Conservation (phyloP, 2,888 invertebrate species). For the Hypsopygia costalis region DNA sequence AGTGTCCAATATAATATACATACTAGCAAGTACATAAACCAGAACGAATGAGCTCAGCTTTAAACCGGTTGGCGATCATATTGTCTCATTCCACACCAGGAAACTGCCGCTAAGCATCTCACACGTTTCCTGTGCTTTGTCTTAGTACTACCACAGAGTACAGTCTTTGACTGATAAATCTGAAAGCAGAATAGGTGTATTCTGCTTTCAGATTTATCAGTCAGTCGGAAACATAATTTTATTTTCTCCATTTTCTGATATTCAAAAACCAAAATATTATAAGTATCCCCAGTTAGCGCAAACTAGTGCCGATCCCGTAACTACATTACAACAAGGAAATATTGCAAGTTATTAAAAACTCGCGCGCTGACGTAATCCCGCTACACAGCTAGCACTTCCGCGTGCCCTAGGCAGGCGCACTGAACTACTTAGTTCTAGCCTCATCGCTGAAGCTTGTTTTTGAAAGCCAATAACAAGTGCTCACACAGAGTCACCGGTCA, state of each 20-base stretch:
- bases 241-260: too few relatives aligned
- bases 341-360: slow-evolving; percentile 74
- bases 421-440: too few relatives aligned
- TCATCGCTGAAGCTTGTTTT: too few relatives aligned
- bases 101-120: slow-evolving; percentile 62
- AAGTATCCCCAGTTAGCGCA: too few relatives aligned
- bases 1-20: slow-evolving; percentile 31
- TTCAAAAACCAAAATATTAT: too few relatives aligned
- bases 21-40: slow-evolving; percentile 39
- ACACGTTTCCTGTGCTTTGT: slow-evolving; percentile 74
- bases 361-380: slow-evolving; percentile 72
- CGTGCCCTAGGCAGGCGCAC: slow-evolving; percentile 54
- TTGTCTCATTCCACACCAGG: slow-evolving; percentile 75
- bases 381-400: slow-evolving; percentile 65
- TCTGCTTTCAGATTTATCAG: slow-evolving; percentile 17
- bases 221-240: too few relatives aligned
- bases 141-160: slow-evolving; percentile 47
- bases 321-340: slow-evolving; percentile 62
- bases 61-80: slow-evolving; percentile 72
- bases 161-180: slow-evolving; percentile 27
- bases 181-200: background rate
- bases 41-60: slow-evolving; percentile 58
- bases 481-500: slow-evolving; percentile 33
- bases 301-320: too few relatives aligned
- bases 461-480: slow-evolving; percentile 18